phyloP scores from a whole-genome alignment of 1,140 invertebrate genomes.

The Drosophila tsacasi region DNA sequence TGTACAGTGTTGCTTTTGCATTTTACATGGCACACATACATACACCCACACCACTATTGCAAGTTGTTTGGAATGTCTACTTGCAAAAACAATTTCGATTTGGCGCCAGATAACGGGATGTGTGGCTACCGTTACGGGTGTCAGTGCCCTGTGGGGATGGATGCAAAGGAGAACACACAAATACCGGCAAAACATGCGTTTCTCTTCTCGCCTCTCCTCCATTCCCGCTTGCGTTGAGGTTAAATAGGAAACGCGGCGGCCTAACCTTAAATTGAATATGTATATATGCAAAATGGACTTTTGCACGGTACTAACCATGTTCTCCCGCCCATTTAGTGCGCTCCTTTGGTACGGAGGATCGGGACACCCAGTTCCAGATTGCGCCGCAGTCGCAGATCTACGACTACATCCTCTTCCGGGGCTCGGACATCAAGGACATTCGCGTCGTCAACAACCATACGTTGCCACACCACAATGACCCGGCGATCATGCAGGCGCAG shows the following conservation, averaged over 20 bases:
- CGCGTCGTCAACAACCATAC: constrained; percentile 94
- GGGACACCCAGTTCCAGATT: constrained; percentile 96
- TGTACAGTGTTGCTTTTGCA: constrained; percentile 56
- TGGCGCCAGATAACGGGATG: constrained; percentile 61
- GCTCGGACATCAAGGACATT: constrained; percentile 99
- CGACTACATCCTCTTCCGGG: constrained; percentile 99
- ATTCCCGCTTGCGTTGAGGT: constrained; percentile 55
- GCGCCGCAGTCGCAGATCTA: constrained; percentile 98
- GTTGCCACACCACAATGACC: constrained; percentile 93
- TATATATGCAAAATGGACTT: constrained; percentile 1
- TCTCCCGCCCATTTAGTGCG: constrained; percentile 89
- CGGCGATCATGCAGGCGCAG: constrained; percentile 96
- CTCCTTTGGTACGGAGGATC: constrained; percentile 99
- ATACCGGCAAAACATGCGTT: constrained; percentile 51
- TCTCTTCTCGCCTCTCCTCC: constrained; percentile 5
- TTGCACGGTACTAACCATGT: constrained; percentile 12
- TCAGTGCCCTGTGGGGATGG: constrained; percentile 39
- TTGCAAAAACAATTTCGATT: constrained; percentile 50
- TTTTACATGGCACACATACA: constrained; percentile 43
- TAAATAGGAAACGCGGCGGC: constrained; percentile 45
- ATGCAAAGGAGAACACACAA: constrained; percentile 37
- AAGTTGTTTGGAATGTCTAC: constrained; percentile 41
- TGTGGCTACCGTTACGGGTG: constrained; percentile 44
- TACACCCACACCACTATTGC: constrained; percentile 15
- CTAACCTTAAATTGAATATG: constrained; percentile 42